These are phyloP conservation scores for Corvus moneduloides DNA, from an alignment of 2,113 vertebrate genomes.

Conservation along the genomic window DNA sequence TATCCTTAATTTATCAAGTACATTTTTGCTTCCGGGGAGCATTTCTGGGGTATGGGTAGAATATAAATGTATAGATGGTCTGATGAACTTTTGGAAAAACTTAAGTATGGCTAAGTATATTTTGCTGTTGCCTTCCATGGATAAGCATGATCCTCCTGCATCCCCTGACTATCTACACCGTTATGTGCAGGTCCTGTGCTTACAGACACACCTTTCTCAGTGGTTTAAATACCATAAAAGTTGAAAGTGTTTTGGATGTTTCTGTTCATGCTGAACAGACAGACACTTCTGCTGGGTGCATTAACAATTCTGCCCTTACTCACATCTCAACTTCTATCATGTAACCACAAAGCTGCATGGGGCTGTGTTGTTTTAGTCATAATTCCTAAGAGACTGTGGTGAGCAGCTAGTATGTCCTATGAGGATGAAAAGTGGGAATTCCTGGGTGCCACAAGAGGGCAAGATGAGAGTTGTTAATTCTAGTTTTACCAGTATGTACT, in stretches of 20 bases:
- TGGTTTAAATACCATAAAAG: background rate
- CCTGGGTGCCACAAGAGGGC: background rate
- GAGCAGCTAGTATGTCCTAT: accelerated
- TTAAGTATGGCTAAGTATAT: background rate
- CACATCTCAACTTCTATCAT: background rate
- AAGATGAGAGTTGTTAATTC: background rate
- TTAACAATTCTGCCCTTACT: background rate
- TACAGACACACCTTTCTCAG: background rate
- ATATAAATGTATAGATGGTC: background rate
- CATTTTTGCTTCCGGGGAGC: background rate
- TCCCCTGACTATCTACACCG: background rate
- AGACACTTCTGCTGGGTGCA: background rate
- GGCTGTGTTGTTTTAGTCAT: background rate
- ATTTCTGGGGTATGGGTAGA: background rate
- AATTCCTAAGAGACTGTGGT: background rate
- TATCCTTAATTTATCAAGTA: background rate
- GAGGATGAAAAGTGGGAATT: background rate
- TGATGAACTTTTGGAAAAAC: background rate
- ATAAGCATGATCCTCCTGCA: background rate
- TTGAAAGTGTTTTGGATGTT: background rate
- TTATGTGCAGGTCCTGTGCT: background rate
- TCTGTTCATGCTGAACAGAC: background rate
- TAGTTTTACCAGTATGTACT: background rate
- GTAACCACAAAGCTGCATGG: background rate
- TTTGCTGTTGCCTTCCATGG: background rate